Base-by-base conservation (phyloP, 2,888 invertebrate genomes). In the Spialia ferax region DNA sequence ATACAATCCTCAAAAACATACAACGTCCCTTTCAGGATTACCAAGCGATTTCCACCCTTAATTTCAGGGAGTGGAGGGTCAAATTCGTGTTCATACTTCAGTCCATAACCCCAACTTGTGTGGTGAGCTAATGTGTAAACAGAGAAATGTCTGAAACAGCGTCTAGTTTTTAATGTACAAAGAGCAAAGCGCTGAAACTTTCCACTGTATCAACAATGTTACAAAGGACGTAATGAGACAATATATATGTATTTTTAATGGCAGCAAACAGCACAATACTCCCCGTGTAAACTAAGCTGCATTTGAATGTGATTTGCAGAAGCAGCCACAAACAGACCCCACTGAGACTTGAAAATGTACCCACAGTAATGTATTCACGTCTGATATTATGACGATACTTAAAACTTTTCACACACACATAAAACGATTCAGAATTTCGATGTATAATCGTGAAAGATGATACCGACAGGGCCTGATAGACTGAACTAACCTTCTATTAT, bases 91-190 rank as follows among this genome's bases (percentile, higher is more conserved):
- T 1, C 45, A 45, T 22, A 26, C 10, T n/a, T 45, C 13, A 1
- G 7, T 15, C 8, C 7, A 20, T 5, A 35, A 26, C 29, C 26
- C 26, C 26, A 45, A 45, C 45, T 60, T 60, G 38, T 4, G 18
- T 8, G n/a, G 22, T n/a, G 10, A 57, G 22, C 38, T 60, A 10
- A 6, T 29, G 45, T 48, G 29, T 45, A 60, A 60, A 60, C 45
- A 48, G 48, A 56, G 48, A 56, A 56, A 48, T 29, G 60, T 60
- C 59, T 42, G 38, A 59, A 59, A 26, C 45, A 59, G 22, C 22
- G 26, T 59, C 45, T 45, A 15, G 15, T 45, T 59, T 59, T 59
- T 26, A 45, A 45, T 45, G 59, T 45, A 18, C 23, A 38, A 35
- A 56, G n/a, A n/a, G n/a, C n/a, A n/a, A 23, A 45, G 15, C 7